Evolutionary conservation across 2,113 vertebrate species (phyloP), one percentile per base, ranked within the genome.

Genomic region (Tursiops truncatus): DNA sequence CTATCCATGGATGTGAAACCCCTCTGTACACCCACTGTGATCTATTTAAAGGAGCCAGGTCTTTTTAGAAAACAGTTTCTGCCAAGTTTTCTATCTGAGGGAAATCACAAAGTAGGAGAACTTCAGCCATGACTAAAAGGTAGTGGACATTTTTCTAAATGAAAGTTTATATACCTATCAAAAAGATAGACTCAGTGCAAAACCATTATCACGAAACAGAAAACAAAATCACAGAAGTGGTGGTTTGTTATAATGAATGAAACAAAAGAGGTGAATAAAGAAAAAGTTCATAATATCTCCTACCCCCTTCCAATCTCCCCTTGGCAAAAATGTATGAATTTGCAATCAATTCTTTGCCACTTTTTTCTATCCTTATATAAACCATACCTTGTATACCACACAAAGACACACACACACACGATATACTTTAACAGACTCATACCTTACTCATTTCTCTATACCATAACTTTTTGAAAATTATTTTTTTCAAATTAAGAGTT

Each of bases 21-120:
- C 0, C 33, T 96, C 70, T 92, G 50, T 47, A 88, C 5, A 81
- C 79, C 41, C 70, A 77, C 89, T 91, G 89, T 92, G 94, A 93
- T 88, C 97, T 95, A 96, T 95, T 95, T 98, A 97, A 96, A 94
- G 68, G 53, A 95, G 65, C 12, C 89, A 97, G 28, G 26, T 93
- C 86, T 81, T 87, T 85, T 87, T 88, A 96, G 67, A 95, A 95
- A 95, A 93, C 3, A 94, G 58, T 93, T 96, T 97, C 63, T 91
- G 63, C 89, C 71, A 97, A 85, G 65, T 94, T 94, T 97, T 95
- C 89, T 95, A 97, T 88, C 53, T 93, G 65, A 70, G 4, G 38
- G 11, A 98, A 98, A 95, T 90, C 47, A 97, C 94, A 93, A 95
- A 94, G 77, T 81, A 95, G 65, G 86, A 88, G 70, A 97, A 41